phyloP scores from a whole-genome alignment of 64 coral and sea anemone genomes.

The Stichodactyla mertensii region DNA sequence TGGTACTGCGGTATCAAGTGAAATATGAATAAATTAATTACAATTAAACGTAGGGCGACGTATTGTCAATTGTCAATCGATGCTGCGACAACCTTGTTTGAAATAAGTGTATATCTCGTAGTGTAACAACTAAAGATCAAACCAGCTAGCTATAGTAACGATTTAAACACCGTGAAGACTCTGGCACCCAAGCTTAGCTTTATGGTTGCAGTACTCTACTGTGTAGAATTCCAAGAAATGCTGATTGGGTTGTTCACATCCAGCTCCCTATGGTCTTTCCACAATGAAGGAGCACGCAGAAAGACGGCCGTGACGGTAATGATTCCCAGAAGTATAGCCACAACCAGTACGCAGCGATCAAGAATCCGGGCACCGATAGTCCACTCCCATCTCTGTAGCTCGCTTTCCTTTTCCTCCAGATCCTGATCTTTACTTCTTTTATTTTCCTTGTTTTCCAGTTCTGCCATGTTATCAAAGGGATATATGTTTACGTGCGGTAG shows the following conservation, averaged over 20 bases:
- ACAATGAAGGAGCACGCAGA: conserved; percentile 65
- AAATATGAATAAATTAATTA: no score
- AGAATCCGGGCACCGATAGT: conserved; percentile 75
- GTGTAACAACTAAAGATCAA: no score
- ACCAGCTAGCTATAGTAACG: no score
- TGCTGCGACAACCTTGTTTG: no score
- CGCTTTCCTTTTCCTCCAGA: conserved; percentile 52
- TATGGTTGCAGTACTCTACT: no score
- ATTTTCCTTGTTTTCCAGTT: conserved; percentile 25
- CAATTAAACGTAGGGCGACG: no score
- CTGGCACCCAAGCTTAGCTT: no score
- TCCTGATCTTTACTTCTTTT: conserved; percentile 33
- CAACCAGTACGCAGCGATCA: conserved; percentile 70
- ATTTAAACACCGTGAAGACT: no score
- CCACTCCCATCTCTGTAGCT: conserved; percentile 73
- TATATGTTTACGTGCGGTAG: not conserved
- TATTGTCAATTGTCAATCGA: no score
- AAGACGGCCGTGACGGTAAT: conserved; percentile 78
- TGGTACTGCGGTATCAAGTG: no score
- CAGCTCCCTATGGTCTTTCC: conserved; percentile 3
- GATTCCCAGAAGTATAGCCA: conserved; percentile 58
- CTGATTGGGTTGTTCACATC: not conserved
- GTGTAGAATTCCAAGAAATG: not conserved
- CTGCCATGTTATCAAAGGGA: not conserved
- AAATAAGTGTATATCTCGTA: no score